Base-by-base conservation (phyloP, 2,888 invertebrate species). In the Drosophila acutilabella region DNA sequence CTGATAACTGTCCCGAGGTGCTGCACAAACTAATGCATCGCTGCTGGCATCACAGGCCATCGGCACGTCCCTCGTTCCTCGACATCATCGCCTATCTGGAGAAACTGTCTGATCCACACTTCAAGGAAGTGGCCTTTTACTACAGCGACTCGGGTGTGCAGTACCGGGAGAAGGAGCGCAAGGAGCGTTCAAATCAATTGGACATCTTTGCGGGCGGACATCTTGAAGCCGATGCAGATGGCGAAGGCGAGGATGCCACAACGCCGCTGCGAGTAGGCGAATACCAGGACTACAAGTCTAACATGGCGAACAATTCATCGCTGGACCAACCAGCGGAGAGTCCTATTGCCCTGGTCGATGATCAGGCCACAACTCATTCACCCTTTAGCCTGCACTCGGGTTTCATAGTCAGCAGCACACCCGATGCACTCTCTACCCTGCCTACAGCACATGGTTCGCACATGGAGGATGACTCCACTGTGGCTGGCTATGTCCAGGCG, bases 1-100 rank as follows among this genome's bases (percentile, higher is more conserved):
- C 99, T 0, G 97, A 97, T 92, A 97, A 98, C 92, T 99, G 99
- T 92, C 98, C 99, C 1, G 97, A 97, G 90, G 95, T 96, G 83
- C 93, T 99, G 91, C 98, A 97, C 93, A 94, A 95, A 78, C 93
- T 99, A 75, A 99, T 99, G 99, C 94, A 95, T 79, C 94, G 94
- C 74, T 99, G 98, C 92, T 99, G 99, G 99, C 94, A 96, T 86
- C 96, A 96, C 92, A 95, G 96, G 81, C 95, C 97, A 0, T 93
- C 93, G 38, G 93, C 94, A 56, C 94, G 99, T 64, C 99, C 99
- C 26, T 94, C 95, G 62, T 99, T 99, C 93, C 94, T 97, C 84
- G 95, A 95, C 74, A 95, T 97, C 18, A 96, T 97, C 80, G 95
- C 95, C 4, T 94, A 95, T 90, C 93, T 98, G 67, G 93, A 96